Percentiles rank a stretch among this genome's conserved stretches.
Evolutionary conservation across 1,140 invertebrate genomes (phyloP).

Genomic region (Drosophila sulfurigaster): DNA sequence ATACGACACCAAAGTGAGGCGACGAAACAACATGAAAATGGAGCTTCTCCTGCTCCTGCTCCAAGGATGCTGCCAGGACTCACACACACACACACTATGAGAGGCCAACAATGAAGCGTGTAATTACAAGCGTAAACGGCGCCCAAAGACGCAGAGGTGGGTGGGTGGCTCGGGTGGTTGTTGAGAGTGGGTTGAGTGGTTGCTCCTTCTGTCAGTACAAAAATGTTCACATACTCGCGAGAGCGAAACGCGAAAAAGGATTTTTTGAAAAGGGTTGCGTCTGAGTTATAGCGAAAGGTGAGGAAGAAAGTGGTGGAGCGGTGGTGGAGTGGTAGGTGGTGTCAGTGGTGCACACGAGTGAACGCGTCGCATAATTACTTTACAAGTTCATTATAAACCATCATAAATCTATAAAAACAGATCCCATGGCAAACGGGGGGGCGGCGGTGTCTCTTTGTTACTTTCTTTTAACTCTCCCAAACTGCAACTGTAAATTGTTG

Average conservation of each 20-base stretch:
- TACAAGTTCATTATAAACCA: slow-evolving; percentile 85
- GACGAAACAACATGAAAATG: slow-evolving; percentile 81
- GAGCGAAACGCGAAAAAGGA: slow-evolving; percentile 49
- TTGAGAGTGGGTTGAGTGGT: background rate
- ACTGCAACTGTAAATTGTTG: slow-evolving; percentile 28
- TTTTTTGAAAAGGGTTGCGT: slow-evolving; percentile 80
- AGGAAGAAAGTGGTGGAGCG: background rate
- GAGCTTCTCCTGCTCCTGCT: slow-evolving; percentile 40
- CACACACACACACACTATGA: background rate
- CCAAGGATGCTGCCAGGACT: slow-evolving; percentile 19
- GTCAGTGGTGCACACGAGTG: slow-evolving; percentile 47
- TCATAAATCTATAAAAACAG: slow-evolving; percentile 78
- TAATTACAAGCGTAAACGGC: slow-evolving; percentile 84
- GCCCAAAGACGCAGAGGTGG: slow-evolving; percentile 57
- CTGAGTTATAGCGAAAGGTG: slow-evolving; percentile 56
- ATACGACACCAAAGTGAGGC: slow-evolving; percentile 81
- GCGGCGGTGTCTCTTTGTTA: slow-evolving; percentile 60
- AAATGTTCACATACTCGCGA: slow-evolving; percentile 68
- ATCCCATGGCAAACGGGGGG: slow-evolving; percentile 1
- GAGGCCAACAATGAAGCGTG: slow-evolving; percentile 83
- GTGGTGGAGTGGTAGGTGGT: slow-evolving; percentile 2
- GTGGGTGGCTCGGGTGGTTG: slow-evolving; percentile 46
- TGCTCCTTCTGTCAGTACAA: slow-evolving; percentile 38
- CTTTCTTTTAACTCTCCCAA: slow-evolving; percentile 45
- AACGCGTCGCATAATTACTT: slow-evolving; percentile 84